A percentile compares a stretch with the other conserved stretches of the same genome.
These are phyloP conservation scores for Chesias legatella DNA, from an alignment of 2,888 invertebrate genomes.

Conservation along the genomic window DNA sequence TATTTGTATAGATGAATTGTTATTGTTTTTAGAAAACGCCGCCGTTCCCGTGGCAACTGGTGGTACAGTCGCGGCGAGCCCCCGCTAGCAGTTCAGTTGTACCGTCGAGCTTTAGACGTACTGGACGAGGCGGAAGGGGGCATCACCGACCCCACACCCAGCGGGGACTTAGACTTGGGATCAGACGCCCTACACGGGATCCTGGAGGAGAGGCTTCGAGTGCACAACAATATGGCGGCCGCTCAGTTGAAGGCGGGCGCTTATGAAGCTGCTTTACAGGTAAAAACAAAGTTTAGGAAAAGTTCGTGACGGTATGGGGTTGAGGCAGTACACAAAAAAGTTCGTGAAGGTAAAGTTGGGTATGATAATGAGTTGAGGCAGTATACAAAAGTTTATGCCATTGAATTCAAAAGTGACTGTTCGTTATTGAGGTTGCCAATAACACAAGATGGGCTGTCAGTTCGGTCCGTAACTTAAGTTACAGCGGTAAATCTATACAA, in stretches of 20 bases:
- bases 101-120: constrained; percentile 90
- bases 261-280: constrained; percentile 90
- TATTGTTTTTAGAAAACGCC: constrained; percentile 46
- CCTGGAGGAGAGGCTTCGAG: constrained; percentile 89
- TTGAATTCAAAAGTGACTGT: no score
- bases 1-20: no score
- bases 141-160: constrained; percentile 76
- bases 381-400: no score
- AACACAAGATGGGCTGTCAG: no score
- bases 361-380: no score
- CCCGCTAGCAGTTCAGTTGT: constrained; percentile 90
- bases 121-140: constrained; percentile 87
- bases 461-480: no score
- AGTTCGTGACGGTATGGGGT: no score
- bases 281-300: no score
- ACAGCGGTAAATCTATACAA: no score
- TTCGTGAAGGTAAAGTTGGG: no score
- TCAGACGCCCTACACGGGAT: constrained; percentile 66
- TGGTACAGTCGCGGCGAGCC: constrained; percentile 92
- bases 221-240: constrained; percentile 95
- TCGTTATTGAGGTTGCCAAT: no score
- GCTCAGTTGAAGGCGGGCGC: constrained; percentile 94
- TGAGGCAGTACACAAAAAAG: no score
- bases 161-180: constrained; percentile 60
- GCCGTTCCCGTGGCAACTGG: constrained; percentile 92